These are phyloP conservation scores for Octomys mimax DNA, from an alignment of 2,797 vertebrate species.

Conservation along the genomic window DNA sequence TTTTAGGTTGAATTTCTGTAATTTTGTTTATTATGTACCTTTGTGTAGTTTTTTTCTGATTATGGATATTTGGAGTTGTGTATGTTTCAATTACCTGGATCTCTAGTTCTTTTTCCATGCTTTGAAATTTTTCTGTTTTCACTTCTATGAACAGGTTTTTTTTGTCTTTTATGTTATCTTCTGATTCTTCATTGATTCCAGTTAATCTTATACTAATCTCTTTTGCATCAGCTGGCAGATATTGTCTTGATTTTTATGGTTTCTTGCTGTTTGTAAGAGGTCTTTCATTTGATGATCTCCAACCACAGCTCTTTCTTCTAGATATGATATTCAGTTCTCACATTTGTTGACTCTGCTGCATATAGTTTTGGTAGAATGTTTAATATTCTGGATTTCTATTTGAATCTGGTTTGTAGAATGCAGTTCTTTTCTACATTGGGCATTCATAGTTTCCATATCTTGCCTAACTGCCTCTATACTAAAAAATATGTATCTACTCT, in stretches of 20 bases:
- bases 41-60: not conserved
- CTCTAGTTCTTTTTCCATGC: not conserved
- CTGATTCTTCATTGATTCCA: not conserved
- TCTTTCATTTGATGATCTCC: not conserved
- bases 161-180: not conserved
- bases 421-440: not conserved
- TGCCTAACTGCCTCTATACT: not conserved
- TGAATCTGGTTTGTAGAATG: not conserved
- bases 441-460: not conserved
- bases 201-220: not conserved
- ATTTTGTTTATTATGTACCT: not conserved
- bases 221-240: not conserved
- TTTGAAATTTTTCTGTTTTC: not conserved
- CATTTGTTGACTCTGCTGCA: not conserved
- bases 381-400: not conserved
- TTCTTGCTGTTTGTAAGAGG: not conserved
- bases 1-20: not conserved
- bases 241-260: not conserved
- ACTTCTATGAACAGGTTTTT: not conserved
- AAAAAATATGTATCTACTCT: not conserved
- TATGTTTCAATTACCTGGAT: not conserved
- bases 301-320: not conserved
- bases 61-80: not conserved
- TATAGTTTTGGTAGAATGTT: not conserved
- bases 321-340: not conserved